Conservation (phyloP, 2,888 invertebrate genomes). For the Apamea crenata region DNA sequence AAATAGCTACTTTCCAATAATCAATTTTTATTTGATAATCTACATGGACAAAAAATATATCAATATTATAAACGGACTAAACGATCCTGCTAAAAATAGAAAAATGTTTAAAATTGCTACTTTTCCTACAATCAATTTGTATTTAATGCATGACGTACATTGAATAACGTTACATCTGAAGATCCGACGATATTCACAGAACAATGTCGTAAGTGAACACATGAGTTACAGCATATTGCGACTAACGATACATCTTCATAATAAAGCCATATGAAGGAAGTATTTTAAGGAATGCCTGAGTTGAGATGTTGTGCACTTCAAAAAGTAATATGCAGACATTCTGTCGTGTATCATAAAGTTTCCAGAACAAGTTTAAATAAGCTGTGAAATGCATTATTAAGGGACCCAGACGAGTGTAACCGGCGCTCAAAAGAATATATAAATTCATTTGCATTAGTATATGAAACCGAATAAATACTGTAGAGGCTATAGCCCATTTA, state of each 20-base stretch:
- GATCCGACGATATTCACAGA: not conserved
- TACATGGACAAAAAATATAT: too few species aligned
- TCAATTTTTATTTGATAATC: too few species aligned
- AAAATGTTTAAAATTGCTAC: not conserved
- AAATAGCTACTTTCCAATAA: too few species aligned
- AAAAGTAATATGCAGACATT: not conserved
- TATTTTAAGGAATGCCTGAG: slow-evolving; percentile 8
- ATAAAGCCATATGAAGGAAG: not conserved
- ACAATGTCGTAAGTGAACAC: not conserved
- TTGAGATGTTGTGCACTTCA: not conserved
- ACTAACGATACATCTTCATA: slow-evolving; percentile 34
- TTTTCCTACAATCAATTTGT: not conserved
- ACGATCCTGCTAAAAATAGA: too few species aligned
- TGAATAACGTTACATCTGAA: not conserved
- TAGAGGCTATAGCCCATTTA: too few species aligned
- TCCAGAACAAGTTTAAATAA: slow-evolving; percentile 6
- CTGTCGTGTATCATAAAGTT: not conserved
- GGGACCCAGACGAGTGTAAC: not conserved
- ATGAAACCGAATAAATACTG: too few species aligned
- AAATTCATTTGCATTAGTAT: not conserved
- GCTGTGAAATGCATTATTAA: not conserved
- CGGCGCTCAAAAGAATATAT: not conserved
- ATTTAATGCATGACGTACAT: not conserved
- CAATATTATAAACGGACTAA: too few species aligned
- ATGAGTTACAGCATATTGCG: slow-evolving; percentile 19